Base-by-base conservation (phyloP, 2,113 vertebrate species). In the Donacobius atricapilla region DNA sequence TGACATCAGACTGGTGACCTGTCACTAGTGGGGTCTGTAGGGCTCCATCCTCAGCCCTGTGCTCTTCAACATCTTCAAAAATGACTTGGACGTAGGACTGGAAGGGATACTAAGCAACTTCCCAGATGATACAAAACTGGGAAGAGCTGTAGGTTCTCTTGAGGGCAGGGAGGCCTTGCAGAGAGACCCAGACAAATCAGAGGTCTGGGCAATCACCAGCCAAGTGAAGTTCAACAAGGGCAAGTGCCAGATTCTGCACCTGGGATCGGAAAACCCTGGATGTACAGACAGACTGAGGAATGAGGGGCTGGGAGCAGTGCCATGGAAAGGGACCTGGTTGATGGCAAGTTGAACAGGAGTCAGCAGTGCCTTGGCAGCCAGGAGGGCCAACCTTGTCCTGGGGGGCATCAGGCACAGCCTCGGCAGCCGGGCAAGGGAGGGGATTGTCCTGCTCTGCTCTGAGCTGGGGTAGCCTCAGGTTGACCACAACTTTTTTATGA, bases 341-440 rank as follows among this genome's bases (percentile, higher is more conserved):
- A 22, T 15, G 15, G 11, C 18, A 64, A 28, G 9, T 2, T 39
- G 18, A 47, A 23, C 11, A 4, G 13, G 48, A 53, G 4, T 4
- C 24, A 53, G 58, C 18, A 73, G n/a, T 24, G n/a, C n/a, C 58
- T 30, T 73, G n/a, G 30, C n/a, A 56, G 23, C 50, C 70, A 40
- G 35, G 35, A 85, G 42, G 9, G 30, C 2, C 24, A 66, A 3
- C 6, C 24, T 0, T 75, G 50, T 13, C 30, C 60, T 57, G 58
- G 15, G 25, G 18, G 0, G 3, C 19, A 56, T 24, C n/a, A 56
- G 60, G 15, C 30, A 47, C 69, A 65, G 28, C 58, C 40, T 30
- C 1, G 0, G 12, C 48, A 84, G 40, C 23, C 0, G 0, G 42
- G 50, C 13, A 48, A 56, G 10, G 24, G 83, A 75, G 35, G 50